These are phyloP conservation scores for Platyscapa corneri DNA, from an alignment of 1,140 invertebrate species.

Conservation along the genomic window DNA sequence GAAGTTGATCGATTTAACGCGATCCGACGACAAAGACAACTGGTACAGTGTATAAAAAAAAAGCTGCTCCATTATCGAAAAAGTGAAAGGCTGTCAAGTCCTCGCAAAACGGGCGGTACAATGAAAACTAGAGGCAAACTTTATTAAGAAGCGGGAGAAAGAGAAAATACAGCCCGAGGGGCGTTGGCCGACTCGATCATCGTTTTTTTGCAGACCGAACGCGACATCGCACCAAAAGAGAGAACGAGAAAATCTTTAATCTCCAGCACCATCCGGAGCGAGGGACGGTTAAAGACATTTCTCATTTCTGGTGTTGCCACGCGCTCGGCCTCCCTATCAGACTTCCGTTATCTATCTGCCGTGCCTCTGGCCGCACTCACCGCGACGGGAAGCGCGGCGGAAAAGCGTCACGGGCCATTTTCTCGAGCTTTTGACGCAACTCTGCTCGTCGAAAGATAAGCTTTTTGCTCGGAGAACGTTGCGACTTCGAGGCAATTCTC, in stretches of 20 bases:
- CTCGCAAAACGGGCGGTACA: background rate
- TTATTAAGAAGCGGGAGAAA: conserved; percentile 46
- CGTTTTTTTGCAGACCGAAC: conserved; percentile 28
- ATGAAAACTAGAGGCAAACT: conserved; percentile 38
- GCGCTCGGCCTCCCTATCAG: conserved; percentile 59
- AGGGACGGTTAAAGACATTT: conserved; percentile 67
- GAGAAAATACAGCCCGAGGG: conserved; percentile 6
- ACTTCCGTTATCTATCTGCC: conserved; percentile 69
- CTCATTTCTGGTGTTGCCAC: conserved; percentile 70
- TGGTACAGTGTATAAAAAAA: background rate
- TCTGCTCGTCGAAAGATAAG: conserved; percentile 67
- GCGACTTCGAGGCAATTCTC: background rate
- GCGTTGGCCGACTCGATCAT: background rate
- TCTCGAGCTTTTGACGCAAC: conserved; percentile 66
- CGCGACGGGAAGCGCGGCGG: conserved; percentile 19
- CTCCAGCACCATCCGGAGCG: conserved; percentile 37
- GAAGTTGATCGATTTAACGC: conserved; percentile 16
- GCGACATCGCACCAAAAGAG: background rate
- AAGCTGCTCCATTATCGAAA: conserved; percentile 36
- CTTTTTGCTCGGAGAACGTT: conserved; percentile 45
- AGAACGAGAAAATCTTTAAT: conserved; percentile 50
- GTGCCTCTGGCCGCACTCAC: background rate
- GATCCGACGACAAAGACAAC: conserved; percentile 16
- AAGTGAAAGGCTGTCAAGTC: conserved; percentile 44
- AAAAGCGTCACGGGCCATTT: conserved; percentile 50